Evolutionary conservation across 1,140 invertebrate species (phyloP).

Genomic region (Calephelis nemesis): DNA sequence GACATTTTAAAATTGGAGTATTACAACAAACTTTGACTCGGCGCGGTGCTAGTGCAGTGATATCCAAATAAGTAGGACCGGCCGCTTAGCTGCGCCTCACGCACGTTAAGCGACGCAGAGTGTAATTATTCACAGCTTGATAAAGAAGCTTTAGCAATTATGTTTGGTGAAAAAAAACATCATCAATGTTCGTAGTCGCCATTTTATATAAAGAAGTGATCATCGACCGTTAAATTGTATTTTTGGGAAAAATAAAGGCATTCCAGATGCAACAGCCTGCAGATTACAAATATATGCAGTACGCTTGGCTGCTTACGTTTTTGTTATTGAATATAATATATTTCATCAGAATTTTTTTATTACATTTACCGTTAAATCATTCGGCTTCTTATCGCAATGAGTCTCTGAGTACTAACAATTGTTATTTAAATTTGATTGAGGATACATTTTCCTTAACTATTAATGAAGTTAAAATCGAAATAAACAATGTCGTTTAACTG

Average conservation of each 20-base stretch:
- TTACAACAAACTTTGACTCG: slow-evolving; percentile 7
- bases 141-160: slow-evolving; percentile 73
- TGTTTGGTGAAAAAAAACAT: slow-evolving; percentile 38
- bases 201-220: slow-evolving; percentile 4
- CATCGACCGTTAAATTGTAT: slow-evolving; percentile 2
- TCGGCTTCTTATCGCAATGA: neutral
- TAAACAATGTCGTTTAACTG: slow-evolving; percentile 26
- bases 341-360: neutral
- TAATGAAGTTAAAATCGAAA: slow-evolving; percentile 26
- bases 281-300: slow-evolving; percentile 1
- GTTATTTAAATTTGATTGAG: slow-evolving; percentile 25
- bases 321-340: neutral
- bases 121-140: slow-evolving; percentile 73
- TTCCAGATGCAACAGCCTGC: neutral
- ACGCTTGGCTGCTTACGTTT: neutral
- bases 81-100: slow-evolving; percentile 42
- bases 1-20: no score
- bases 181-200: slow-evolving; percentile 18
- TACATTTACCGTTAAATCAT: neutral
- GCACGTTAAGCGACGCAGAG: slow-evolving; percentile 56
- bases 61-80: slow-evolving; percentile 59
- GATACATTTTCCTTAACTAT: slow-evolving; percentile 22
- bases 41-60: slow-evolving; percentile 58
- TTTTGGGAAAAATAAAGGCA: slow-evolving; percentile 7
- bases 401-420: neutral